Evolutionary conservation across 2,888 invertebrate genomes (phyloP).

Genomic region (Temnothorax unifasciatus): DNA sequence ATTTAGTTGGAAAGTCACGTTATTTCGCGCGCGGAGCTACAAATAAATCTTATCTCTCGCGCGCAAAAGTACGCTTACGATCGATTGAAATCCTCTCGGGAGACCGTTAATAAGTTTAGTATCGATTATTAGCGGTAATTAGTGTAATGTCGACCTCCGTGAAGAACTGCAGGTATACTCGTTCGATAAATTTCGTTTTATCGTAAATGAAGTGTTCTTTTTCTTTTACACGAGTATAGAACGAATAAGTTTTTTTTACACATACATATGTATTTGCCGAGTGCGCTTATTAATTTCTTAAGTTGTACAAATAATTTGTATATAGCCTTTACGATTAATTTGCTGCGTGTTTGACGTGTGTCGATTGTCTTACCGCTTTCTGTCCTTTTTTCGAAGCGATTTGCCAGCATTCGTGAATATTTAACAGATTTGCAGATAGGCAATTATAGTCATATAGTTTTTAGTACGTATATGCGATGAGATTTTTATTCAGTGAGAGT

Average conservation of each 20-base stretch:
- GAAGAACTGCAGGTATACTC: neutral
- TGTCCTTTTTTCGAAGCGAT: slow-evolving; percentile 17
- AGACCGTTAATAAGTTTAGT: slow-evolving; percentile 35
- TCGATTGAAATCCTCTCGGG: slow-evolving; percentile 23
- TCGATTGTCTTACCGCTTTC: slow-evolving; percentile 49
- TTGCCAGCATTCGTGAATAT: slow-evolving; percentile 11
- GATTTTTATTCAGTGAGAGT: neutral
- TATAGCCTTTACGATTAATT: slow-evolving; percentile 45
- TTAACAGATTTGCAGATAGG: neutral
- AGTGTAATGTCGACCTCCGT: slow-evolving; percentile 55
- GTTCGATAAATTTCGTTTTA: slow-evolving; percentile 1
- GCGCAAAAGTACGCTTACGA: slow-evolving; percentile 21
- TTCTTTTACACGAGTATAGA: neutral
- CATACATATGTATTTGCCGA: slow-evolving; percentile 27
- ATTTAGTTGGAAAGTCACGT: slow-evolving; percentile 6
- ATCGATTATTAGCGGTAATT: slow-evolving; percentile 53
- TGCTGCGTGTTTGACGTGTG: slow-evolving; percentile 52
- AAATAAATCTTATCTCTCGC: neutral
- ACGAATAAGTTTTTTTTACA: neutral
- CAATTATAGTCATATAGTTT: neutral
- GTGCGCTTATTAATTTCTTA: slow-evolving; percentile 41
- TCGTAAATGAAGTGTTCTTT: neutral
- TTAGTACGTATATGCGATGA: neutral
- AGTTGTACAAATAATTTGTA: slow-evolving; percentile 49
- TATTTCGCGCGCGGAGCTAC: neutral